Evolutionary conservation across 2,888 invertebrate genomes (phyloP).

Genomic region (Leucozona laternaria): DNA sequence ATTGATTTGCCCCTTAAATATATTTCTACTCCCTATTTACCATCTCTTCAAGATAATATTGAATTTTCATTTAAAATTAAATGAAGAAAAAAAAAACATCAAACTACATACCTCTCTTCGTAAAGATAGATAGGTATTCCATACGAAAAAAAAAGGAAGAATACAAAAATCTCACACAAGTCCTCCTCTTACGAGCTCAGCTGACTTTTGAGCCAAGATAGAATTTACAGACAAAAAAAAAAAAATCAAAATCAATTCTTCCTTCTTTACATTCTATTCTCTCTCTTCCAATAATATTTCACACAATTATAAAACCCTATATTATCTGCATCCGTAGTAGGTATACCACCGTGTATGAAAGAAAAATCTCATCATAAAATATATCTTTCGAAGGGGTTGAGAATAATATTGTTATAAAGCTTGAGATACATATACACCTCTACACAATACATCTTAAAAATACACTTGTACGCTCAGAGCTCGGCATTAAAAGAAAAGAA

Average conservation of each 20-base stretch:
- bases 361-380: constrained; percentile 15
- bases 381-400: constrained; percentile 64
- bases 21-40: not conserved
- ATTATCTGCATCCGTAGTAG: not conserved
- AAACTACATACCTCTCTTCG: constrained; percentile 29
- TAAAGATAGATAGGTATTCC: constrained; percentile 20
- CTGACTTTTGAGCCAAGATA: constrained; percentile 28
- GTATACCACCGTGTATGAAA: constrained; percentile 12
- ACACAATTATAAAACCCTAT: constrained; percentile 6
- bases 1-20: constrained; percentile 66
- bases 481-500: constrained; percentile 5
- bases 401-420: not conserved
- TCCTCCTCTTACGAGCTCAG: constrained; percentile 32
- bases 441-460: constrained; percentile 48
- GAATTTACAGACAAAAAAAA: not conserved
- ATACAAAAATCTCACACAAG: constrained; percentile 7
- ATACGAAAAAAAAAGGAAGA: constrained; percentile 14
- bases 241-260: constrained; percentile 16
- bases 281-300: constrained; percentile 39
- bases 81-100: constrained; percentile 6
- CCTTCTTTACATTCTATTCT: constrained; percentile 28
- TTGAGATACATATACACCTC: not conserved
- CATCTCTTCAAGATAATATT: constrained; percentile 25
- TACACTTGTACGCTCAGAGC: constrained; percentile 59
- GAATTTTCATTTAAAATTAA: constrained; percentile 58